These are phyloP conservation scores for Philotrypesis tridentata DNA, from an alignment of 1,140 invertebrate genomes.

Conservation along the genomic window DNA sequence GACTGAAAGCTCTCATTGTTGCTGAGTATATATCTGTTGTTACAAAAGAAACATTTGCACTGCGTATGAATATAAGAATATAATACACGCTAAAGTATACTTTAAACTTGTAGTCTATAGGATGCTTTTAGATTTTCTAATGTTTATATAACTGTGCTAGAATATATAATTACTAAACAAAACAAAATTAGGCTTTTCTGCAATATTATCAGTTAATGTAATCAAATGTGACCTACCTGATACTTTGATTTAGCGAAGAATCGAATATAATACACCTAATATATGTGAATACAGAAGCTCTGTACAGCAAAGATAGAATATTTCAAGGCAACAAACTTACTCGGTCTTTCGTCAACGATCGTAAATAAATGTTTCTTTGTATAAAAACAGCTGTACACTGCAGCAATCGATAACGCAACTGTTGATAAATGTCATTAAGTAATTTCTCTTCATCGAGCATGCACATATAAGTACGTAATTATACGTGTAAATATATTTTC, in stretches of 20 bases:
- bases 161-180: slow-evolving; percentile 38
- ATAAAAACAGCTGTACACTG: slow-evolving; percentile 41
- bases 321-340: background rate
- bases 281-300: slow-evolving; percentile 21
- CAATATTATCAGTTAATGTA: slow-evolving; percentile 41
- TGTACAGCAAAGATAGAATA: background rate
- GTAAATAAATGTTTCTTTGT: slow-evolving; percentile 48
- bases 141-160: slow-evolving; percentile 21
- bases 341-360: background rate
- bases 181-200: slow-evolving; percentile 27
- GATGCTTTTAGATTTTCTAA: slow-evolving; percentile 31
- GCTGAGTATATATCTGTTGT: slow-evolving; percentile 32
- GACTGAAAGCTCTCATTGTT: background rate
- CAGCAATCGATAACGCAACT: background rate
- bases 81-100: slow-evolving; percentile 27
- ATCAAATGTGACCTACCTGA: slow-evolving; percentile 46
- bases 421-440: slow-evolving; percentile 9
- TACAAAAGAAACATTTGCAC: slow-evolving; percentile 49
- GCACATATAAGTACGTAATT: slow-evolving; percentile 4
- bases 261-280: slow-evolving; percentile 18
- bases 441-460: slow-evolving; percentile 17
- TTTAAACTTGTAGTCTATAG: slow-evolving; percentile 5
- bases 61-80: background rate
- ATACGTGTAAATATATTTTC: background rate
- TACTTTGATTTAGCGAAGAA: slow-evolving; percentile 39